phyloP scores from a whole-genome alignment of 2,888 invertebrate species.

The Spodoptera exigua region DNA sequence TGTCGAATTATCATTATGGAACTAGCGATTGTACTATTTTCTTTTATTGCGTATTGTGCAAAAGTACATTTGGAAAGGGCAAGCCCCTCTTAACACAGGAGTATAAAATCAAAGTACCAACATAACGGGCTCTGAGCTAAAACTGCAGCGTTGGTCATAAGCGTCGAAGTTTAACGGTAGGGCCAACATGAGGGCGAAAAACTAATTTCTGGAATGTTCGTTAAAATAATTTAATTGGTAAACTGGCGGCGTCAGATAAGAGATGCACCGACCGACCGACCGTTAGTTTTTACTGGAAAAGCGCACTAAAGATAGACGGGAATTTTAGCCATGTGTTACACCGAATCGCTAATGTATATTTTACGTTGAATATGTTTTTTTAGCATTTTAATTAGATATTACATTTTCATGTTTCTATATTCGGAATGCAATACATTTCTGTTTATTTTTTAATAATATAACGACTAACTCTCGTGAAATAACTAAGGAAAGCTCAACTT shows the following conservation, averaged over 20 bases:
- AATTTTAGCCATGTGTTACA: conserved; percentile 20
- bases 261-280: conserved; percentile 42
- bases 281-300: conserved; percentile 60
- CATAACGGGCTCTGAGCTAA: conserved; percentile 27
- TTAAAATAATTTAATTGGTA: conserved; percentile 59
- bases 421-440: too few species aligned
- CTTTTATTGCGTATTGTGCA: not conserved
- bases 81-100: not conserved
- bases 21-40: too few species aligned
- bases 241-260: conserved; percentile 51
- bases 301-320: conserved; percentile 56
- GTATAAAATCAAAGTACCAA: conserved; percentile 26
- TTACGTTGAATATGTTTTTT: too few species aligned
- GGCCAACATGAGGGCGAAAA: conserved; percentile 45
- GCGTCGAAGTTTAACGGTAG: conserved; percentile 45
- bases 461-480: too few species aligned
- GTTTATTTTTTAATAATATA: too few species aligned
- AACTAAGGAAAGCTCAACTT: too few species aligned
- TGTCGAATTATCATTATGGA: too few species aligned
- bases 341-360: not conserved
- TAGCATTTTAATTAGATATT: too few species aligned
- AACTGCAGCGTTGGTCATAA: conserved; percentile 43
- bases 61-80: not conserved
- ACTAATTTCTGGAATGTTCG: conserved; percentile 52
- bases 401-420: too few species aligned